Evolutionary conservation across 2,888 invertebrate genomes (phyloP).

Genomic region (Drosophila borborema): DNA sequence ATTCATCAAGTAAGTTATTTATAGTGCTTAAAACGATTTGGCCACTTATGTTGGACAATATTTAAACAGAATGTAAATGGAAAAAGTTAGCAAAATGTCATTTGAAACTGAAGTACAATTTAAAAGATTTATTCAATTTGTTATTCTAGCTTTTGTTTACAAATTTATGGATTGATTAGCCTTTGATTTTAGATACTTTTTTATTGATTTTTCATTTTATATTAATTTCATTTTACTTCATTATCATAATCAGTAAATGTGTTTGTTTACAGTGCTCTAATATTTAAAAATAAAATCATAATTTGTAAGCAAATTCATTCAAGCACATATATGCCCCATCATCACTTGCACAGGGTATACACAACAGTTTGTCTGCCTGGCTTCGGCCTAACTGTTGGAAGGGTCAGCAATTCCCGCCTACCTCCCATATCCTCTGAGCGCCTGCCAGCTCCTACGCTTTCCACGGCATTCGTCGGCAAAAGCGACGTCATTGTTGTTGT

Average conservation of each 20-base stretch:
- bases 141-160: background rate
- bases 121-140: background rate
- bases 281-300: background rate
- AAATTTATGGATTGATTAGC: background rate
- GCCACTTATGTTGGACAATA: too few species aligned
- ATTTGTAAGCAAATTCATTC: background rate
- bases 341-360: background rate
- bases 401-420: constrained; percentile 8
- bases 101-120: background rate
- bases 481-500: constrained; percentile 55
- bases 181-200: too few species aligned
- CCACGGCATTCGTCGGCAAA: constrained; percentile 48
- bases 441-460: constrained; percentile 64
- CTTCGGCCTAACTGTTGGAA: constrained; percentile 8
- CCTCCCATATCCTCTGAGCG: constrained; percentile 41
- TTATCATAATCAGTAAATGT: too few species aligned
- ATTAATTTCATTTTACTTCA: too few species aligned
- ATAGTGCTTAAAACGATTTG: background rate
- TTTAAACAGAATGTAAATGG: background rate
- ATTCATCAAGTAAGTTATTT: constrained; percentile 1
- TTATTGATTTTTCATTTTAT: too few species aligned
- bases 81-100: background rate
- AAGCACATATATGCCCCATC: background rate
- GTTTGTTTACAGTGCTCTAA: background rate
- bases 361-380: constrained; percentile 12